Evolutionary conservation across 2,888 invertebrate species (phyloP).

Genomic region (Furcula furcula): DNA sequence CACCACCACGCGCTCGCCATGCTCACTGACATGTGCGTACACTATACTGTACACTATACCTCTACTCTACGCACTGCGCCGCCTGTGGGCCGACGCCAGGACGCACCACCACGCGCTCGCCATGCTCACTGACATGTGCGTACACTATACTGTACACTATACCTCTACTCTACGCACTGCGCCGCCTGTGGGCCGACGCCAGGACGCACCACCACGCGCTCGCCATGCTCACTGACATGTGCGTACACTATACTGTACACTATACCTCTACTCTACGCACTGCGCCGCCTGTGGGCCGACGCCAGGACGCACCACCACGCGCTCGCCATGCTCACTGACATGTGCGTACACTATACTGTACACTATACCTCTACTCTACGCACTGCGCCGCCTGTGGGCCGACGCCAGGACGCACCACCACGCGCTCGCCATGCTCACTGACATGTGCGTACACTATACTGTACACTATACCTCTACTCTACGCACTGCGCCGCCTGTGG

Average conservation of each 20-base stretch:
- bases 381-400: too few relatives aligned
- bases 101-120: constrained; percentile 96
- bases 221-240: constrained; percentile 95
- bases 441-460: too few relatives aligned
- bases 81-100: constrained; percentile 97
- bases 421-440: too few relatives aligned
- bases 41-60: too few relatives aligned
- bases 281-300: constrained; percentile 96
- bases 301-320: constrained; percentile 98
- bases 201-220: constrained; percentile 97
- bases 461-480: too few relatives aligned
- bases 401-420: too few relatives aligned
- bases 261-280: constrained; percentile 96
- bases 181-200: constrained; percentile 96
- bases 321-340: constrained; percentile 92
- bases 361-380: too few relatives aligned
- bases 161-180: constrained; percentile 96
- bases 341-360: too few relatives aligned
- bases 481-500: too few relatives aligned
- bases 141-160: too few relatives aligned
- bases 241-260: too few relatives aligned
- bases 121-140: constrained; percentile 94
- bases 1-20: constrained; percentile 95
- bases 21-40: constrained; percentile 94
- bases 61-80: constrained; percentile 95